Base-by-base conservation (phyloP, 1,140 invertebrate species). In the Orussus abietinus region DNA sequence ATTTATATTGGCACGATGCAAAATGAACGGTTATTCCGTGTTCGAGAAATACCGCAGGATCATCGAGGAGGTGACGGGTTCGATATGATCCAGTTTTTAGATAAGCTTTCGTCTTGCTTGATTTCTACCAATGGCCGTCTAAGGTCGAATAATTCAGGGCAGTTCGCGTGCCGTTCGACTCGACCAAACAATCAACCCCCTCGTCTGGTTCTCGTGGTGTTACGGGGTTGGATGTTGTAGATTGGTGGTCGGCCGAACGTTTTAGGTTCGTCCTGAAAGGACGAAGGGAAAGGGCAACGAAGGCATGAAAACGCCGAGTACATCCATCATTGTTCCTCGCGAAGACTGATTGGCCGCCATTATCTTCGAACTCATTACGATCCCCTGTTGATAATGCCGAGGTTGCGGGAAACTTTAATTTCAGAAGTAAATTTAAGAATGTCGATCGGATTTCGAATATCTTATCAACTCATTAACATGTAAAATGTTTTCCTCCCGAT, bases 321-420 rank as follows among this genome's bases (percentile, higher is more conserved):
- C 59, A 72, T 72, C 69, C 63, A 72, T 72, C 69, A 72, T 72
- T 69, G 69, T 72, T 72, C 49, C 58, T 55, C 56, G 34, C 49
- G 37, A 61, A 66, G 67, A 68, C 64, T 70, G 66, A 69, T 72
- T 66, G 63, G 60, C 47, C 52, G 53, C 64, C 58, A 66, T 69
- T 71, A 72, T 69, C 68, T 69, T 59, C 56, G 62, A 68, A 68
- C 66, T 70, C 66, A 64, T 72, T 71, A 71, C 63, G 66, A 71
- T 72, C 66, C 62, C 61, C 62, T 71, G 69, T 71, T 69, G 69
- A 72, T 72, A 72, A 72, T 67, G 56, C 56, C 48, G 52, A 59
- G 64, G 68, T 72, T 69, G 69, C 54, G 39, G 22, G 6, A n/a
- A n/a, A n/a, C n/a, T n/a, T n/a, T n/a, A n/a, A n/a, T n/a, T n/a